phyloP scores from a whole-genome alignment of 2,797 vertebrate genomes.

The Falco novaeseelandiae region DNA sequence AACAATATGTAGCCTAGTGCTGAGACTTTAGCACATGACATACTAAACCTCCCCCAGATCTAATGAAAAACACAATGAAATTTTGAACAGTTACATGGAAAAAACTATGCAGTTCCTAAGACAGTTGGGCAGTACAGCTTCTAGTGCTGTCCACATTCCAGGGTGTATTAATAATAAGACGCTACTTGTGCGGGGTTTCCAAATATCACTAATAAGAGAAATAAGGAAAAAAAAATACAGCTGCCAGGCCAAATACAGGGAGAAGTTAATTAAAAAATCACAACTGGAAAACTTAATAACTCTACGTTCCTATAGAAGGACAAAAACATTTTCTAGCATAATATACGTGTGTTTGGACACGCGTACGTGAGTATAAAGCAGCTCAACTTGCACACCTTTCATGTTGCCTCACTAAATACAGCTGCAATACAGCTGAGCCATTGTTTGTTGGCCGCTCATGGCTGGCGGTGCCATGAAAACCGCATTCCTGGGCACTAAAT shows the following conservation, averaged over 20 bases:
- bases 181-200: background rate
- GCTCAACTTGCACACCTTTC: conserved; percentile 60
- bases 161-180: conserved; percentile 3
- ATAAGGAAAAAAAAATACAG: background rate
- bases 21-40: background rate
- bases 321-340: background rate
- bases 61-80: conserved; percentile 66
- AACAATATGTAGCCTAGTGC: conserved; percentile 29
- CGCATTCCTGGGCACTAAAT: conserved; percentile 84
- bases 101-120: background rate
- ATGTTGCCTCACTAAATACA: conserved; percentile 65
- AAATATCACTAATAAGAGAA: conserved; percentile 24
- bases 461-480: conserved; percentile 83
- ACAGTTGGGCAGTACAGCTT: background rate
- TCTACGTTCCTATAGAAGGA: background rate
- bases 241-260: conserved; percentile 2
- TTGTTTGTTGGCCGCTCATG: conserved; percentile 78
- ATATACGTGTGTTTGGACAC: background rate
- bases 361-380: background rate
- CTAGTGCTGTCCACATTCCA: background rate
- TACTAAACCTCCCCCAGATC: conserved; percentile 48
- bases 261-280: conserved; percentile 62
- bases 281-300: conserved; percentile 42
- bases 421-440: conserved; percentile 72
- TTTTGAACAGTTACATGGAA: conserved; percentile 38